Evolutionary conservation across 2,113 vertebrate genomes (phyloP).

Genomic region (Pygathrix nemaeus): DNA sequence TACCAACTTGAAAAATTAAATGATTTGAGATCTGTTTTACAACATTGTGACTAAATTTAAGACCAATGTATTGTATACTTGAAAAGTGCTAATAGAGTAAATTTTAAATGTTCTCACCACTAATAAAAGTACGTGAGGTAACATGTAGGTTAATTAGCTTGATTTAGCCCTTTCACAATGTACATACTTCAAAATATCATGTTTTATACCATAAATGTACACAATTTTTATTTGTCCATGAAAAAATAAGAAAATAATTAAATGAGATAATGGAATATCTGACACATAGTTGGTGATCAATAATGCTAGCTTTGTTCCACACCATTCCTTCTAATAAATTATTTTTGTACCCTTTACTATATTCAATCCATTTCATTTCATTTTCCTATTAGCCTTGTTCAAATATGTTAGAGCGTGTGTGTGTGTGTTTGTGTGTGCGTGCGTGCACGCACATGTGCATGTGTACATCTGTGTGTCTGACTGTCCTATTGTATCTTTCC

Average conservation of each 20-base stretch:
- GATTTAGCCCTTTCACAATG: neutral
- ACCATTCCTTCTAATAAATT: neutral
- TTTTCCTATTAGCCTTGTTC: neutral
- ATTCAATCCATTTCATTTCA: neutral
- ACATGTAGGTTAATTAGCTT: neutral
- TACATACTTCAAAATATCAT: neutral
- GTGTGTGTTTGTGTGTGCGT: neutral
- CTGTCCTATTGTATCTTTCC: neutral
- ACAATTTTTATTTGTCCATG: neutral
- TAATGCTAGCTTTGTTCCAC: neutral
- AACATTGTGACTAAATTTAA: neutral
- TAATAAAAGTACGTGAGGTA: neutral
- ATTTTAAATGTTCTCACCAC: neutral
- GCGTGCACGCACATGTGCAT: too few relatives aligned
- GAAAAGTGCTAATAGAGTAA: neutral
- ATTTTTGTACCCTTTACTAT: neutral
- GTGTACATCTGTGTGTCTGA: neutral
- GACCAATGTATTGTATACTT: neutral
- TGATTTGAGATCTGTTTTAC: neutral
- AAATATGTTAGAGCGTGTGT: neutral
- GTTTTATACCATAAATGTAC: neutral
- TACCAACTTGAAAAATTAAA: neutral
- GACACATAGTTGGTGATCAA: neutral
- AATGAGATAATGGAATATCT: neutral
- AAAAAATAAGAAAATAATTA: neutral